These are phyloP conservation scores for Strix occidentalis DNA, from an alignment of 2,797 vertebrate genomes.

Conservation along the genomic window DNA sequence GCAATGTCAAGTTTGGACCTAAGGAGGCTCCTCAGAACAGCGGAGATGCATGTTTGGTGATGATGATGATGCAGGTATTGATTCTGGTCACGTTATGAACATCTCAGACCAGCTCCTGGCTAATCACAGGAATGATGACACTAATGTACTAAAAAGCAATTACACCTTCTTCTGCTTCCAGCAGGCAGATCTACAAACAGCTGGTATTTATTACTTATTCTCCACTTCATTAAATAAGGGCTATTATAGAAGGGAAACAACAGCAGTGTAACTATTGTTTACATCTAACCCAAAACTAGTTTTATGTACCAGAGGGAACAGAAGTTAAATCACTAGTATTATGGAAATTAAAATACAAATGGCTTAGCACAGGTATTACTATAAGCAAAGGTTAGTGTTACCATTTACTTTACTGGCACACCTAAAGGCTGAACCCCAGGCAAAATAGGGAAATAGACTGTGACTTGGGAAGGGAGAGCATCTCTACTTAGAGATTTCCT, in stretches of 20 bases:
- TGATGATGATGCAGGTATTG: neutral
- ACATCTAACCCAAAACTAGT: neutral
- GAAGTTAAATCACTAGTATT: neutral
- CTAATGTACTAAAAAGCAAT: neutral
- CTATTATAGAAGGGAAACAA: neutral
- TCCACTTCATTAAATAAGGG: neutral
- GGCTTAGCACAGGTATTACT: neutral
- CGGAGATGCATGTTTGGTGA: rapidly evolving
- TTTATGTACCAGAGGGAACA: neutral
- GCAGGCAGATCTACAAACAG: neutral
- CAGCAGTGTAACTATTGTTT: neutral
- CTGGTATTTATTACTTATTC: neutral
- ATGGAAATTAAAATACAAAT: neutral
- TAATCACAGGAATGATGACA: neutral
- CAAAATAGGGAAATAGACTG: rapidly evolving
- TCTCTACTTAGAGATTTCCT: neutral
- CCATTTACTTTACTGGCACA: neutral
- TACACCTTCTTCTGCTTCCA: neutral
- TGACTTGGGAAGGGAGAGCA: neutral
- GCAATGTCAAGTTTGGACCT: neutral
- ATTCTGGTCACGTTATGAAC: neutral
- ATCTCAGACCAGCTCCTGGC: neutral
- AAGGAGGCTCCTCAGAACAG: neutral
- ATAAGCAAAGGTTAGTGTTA: neutral
- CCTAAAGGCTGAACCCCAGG: neutral